A percentile compares a stretch with the other conserved stretches of the same genome.
Conservation (phyloP, 2,888 invertebrate genomes). For the Melanotus villosus region DNA sequence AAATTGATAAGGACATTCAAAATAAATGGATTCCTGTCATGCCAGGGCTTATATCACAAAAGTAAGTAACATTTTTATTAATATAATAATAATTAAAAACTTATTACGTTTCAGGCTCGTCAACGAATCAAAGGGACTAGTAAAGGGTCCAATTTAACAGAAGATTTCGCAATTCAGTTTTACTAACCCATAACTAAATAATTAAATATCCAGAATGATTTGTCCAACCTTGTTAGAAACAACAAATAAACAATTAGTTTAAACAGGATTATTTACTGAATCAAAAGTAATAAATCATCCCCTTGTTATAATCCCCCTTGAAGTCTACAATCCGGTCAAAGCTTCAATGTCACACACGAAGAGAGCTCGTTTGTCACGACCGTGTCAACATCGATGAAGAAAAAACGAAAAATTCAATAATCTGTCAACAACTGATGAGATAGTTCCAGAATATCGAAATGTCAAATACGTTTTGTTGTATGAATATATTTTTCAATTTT, state of each 20-base stretch:
- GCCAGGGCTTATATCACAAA: conserved; percentile 53
- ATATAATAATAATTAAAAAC: too few species aligned
- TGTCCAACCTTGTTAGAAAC: too few species aligned
- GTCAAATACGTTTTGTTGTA: neutral
- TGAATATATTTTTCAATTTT: too few species aligned
- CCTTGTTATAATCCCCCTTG: too few species aligned
- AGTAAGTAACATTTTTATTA: too few species aligned
- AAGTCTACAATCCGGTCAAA: too few species aligned
- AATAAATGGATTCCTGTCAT: conserved; percentile 56
- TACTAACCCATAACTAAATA: too few species aligned
- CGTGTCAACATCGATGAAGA: neutral
- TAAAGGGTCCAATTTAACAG: conserved; percentile 36
- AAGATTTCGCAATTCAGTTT: too few species aligned
- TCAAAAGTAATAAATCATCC: neutral
- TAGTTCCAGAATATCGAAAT: neutral
- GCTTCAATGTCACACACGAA: too few species aligned
- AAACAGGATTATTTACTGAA: too few species aligned
- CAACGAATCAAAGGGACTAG: conserved; percentile 46
- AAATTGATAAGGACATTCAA: conserved; percentile 10
- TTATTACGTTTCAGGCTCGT: conserved; percentile 51
- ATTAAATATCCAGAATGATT: too few species aligned
- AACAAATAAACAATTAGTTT: too few species aligned
- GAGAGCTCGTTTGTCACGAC: neutral
- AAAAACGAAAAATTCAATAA: neutral
- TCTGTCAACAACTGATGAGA: neutral